phyloP scores from a whole-genome alignment of 92 coral and sea anemone genomes.

The Epizoanthus rinbou region DNA sequence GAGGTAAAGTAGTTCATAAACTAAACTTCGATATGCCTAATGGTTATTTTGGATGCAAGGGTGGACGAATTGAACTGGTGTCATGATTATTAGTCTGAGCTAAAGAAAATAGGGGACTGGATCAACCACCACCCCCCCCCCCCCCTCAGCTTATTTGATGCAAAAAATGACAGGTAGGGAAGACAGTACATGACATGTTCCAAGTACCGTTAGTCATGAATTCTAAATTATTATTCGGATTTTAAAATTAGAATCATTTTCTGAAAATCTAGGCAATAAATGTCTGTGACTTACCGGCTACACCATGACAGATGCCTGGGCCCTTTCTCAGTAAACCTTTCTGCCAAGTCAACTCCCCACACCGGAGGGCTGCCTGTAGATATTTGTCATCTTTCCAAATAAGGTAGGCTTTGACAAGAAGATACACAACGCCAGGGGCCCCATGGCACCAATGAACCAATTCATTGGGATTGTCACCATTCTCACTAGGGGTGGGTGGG shows the following conservation, averaged over 20 bases:
- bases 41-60: too few species aligned
- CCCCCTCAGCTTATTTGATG: too few species aligned
- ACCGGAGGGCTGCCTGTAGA: constrained; percentile 81
- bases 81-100: too few species aligned
- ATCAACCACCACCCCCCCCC: too few species aligned
- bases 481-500: constrained; percentile 77
- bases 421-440: constrained; percentile 92
- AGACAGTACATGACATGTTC: too few species aligned
- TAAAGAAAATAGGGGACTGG: too few species aligned
- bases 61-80: too few species aligned
- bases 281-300: constrained; percentile 68
- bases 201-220: too few species aligned
- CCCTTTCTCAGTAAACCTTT: constrained; percentile 86
- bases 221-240: too few species aligned
- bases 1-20: too few species aligned
- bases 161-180: too few species aligned
- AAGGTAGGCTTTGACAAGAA: constrained; percentile 87
- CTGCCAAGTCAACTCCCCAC: constrained; percentile 92
- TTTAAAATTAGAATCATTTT: neutral
- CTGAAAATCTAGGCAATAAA: neutral
- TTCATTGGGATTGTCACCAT: constrained; percentile 51
- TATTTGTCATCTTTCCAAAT: constrained; percentile 89
- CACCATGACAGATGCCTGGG: constrained; percentile 97
- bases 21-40: too few species aligned
- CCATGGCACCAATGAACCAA: constrained; percentile 99